phyloP scores from a whole-genome alignment of 2,113 vertebrate species.

The Sander lucioperca region DNA sequence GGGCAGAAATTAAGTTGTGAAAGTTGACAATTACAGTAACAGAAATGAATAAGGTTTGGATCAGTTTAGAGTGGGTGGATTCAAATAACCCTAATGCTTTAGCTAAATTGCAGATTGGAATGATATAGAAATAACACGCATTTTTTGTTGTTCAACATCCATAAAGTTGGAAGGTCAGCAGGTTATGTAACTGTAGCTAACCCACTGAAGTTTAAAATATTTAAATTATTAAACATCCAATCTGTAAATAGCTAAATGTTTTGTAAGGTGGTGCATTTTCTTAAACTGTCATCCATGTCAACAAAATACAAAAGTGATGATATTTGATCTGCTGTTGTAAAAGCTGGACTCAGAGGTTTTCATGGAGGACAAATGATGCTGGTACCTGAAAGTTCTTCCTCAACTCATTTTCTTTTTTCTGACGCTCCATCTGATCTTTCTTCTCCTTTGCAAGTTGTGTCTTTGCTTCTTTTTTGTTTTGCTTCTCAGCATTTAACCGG shows the following conservation, averaged over 20 bases:
- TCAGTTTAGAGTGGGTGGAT: background rate
- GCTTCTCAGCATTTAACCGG: background rate
- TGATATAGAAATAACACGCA: no score
- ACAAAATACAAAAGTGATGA: background rate
- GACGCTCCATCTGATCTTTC: constrained; percentile 67
- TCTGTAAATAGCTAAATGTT: no score
- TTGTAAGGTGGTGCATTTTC: background rate
- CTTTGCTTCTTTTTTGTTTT: constrained; percentile 67
- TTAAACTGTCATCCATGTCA: background rate
- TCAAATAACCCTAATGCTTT: background rate
- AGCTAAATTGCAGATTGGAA: background rate
- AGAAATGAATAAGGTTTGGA: background rate
- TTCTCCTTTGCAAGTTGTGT: constrained; percentile 64
- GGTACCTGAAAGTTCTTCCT: constrained; percentile 83
- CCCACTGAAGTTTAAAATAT: no score
- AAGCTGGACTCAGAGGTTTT: background rate
- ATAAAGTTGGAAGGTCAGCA: no score
- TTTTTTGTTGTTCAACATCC: no score
- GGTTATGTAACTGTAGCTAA: no score
- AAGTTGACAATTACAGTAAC: background rate
- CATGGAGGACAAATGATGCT: background rate
- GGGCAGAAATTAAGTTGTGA: background rate
- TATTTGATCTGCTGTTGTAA: background rate
- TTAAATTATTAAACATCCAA: no score
- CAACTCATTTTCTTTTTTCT: constrained; percentile 75